Percentiles rank a stretch among this genome's conserved stretches.
phyloP scores from a whole-genome alignment of 2,797 vertebrate species.

The Smutsia temminckii region DNA sequence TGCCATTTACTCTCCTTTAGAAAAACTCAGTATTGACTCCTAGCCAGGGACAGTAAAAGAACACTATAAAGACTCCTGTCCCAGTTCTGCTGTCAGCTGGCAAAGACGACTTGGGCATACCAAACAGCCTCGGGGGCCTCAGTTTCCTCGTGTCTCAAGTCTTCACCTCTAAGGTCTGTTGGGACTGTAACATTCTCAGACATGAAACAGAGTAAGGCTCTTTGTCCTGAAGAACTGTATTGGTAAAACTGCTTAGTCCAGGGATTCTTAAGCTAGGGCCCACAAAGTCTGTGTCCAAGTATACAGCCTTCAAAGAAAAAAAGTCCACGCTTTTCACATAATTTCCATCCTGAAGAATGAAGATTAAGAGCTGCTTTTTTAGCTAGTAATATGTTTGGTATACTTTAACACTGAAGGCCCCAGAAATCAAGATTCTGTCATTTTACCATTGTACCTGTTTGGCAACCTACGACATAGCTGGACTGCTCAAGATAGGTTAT shows the following conservation, averaged over 20 bases:
- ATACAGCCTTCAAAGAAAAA: not conserved
- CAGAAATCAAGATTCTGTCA: not conserved
- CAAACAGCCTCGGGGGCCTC: not conserved
- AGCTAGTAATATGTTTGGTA: not conserved
- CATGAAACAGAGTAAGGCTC: not conserved
- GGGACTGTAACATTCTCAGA: not conserved
- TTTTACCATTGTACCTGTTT: not conserved
- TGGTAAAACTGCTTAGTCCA: not conserved
- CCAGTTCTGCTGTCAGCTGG: not conserved
- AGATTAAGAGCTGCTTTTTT: not conserved
- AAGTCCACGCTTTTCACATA: not conserved
- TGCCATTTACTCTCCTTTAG: not conserved
- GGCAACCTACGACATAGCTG: not conserved
- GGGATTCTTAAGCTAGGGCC: not conserved
- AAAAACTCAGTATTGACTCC: not conserved
- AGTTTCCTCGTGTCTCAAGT: not conserved
- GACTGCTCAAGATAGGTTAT: not conserved
- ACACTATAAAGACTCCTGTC: not conserved
- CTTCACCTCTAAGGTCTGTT: not conserved
- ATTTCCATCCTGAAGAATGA: not conserved
- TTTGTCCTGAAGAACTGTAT: not conserved
- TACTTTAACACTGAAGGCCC: not conserved
- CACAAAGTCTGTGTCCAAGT: not conserved
- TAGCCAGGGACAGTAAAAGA: not conserved
- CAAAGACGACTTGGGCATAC: not conserved